These are phyloP conservation scores for Dasypus novemcinctus DNA, from an alignment of 2,113 vertebrate species.

Conservation along the genomic window DNA sequence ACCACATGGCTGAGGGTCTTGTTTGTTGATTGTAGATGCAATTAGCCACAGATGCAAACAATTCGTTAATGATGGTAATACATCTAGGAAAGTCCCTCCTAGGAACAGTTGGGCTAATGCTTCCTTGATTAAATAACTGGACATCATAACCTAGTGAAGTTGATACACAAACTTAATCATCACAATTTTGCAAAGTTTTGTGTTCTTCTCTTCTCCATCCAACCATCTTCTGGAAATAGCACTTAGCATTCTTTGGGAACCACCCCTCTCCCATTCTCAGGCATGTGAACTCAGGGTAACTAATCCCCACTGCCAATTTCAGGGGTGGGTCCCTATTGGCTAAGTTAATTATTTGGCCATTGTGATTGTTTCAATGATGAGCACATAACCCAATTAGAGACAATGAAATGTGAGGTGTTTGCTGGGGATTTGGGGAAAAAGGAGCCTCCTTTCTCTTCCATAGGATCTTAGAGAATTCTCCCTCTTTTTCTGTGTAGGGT, in stretches of 20 bases:
- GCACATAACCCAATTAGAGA: background rate
- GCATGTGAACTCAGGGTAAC: fast-evolving
- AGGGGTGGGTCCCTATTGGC: background rate
- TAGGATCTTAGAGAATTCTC: background rate
- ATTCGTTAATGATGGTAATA: no score
- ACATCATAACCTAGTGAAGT: no score
- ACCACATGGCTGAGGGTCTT: no score
- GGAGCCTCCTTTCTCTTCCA: background rate
- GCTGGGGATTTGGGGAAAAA: background rate
- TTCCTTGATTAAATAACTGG: no score
- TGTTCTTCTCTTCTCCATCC: background rate
- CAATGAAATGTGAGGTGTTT: background rate
- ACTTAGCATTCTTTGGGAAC: background rate
- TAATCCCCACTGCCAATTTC: background rate
- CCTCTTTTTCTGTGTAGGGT: background rate
- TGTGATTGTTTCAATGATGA: background rate
- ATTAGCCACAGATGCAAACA: no score
- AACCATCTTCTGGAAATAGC: background rate
- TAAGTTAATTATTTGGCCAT: background rate
- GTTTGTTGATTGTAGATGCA: no score
- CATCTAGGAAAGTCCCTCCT: no score
- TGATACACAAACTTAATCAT: no score
- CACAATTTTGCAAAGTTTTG: fast-evolving
- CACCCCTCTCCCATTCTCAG: background rate
- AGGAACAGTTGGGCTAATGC: no score